A percentile compares a stretch with the other conserved stretches of the same genome.
These are phyloP conservation scores for Tragelaphus oryx DNA, from an alignment of 2,797 vertebrate genomes.

Conservation along the genomic window DNA sequence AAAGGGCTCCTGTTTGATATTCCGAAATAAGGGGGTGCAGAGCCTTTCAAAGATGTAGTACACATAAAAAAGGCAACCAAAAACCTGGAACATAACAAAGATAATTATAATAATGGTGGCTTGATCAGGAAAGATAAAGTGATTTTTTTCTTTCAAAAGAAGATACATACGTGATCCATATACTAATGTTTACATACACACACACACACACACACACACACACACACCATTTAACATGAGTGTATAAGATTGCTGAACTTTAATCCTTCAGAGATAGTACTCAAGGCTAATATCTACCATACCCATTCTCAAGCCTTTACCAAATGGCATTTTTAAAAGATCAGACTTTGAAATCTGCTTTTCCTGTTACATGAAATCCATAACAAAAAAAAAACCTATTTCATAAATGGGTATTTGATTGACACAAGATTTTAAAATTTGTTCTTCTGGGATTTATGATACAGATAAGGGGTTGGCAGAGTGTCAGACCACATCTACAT, in stretches of 20 bases:
- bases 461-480: neutral
- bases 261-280: neutral
- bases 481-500: neutral
- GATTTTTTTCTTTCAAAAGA: neutral
- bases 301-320: neutral
- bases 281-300: neutral
- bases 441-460: neutral
- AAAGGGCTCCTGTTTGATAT: constrained; percentile 90
- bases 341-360: neutral
- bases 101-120: neutral
- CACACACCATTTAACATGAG: neutral
- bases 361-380: neutral
- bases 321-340: neutral
- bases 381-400: neutral
- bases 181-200: neutral
- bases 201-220: neutral
- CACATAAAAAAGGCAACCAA: constrained; percentile 93
- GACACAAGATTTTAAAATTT: neutral
- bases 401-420: neutral
- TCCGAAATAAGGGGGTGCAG: constrained; percentile 92
- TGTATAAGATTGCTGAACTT: neutral
- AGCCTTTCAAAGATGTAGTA: constrained; percentile 96
- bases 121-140: neutral
- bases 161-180: neutral
- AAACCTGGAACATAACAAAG: constrained; percentile 83